Percentiles rank a stretch among this genome's conserved stretches.
These are phyloP conservation scores for Noctilio leporinus DNA, from an alignment of 2,113 vertebrate species.

Conservation along the genomic window DNA sequence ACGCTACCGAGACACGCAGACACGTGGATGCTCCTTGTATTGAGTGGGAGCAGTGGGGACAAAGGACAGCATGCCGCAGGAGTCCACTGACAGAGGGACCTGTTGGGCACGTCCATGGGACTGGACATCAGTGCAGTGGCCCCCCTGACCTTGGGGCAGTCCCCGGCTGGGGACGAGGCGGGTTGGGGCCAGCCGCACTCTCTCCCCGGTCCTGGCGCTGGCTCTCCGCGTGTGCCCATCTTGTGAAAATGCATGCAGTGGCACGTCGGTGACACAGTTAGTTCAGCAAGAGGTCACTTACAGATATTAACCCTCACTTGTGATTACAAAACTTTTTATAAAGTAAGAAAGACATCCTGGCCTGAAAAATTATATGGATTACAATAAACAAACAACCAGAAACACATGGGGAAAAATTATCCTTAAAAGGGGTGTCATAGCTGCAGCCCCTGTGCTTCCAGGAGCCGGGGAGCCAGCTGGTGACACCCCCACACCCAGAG, in stretches of 20 bases:
- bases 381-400: neutral
- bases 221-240: fast-evolving
- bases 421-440: neutral
- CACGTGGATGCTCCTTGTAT: fast-evolving
- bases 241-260: neutral
- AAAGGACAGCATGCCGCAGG: fast-evolving
- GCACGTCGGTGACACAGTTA: neutral
- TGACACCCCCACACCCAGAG: no score
- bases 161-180: fast-evolving
- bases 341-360: neutral
- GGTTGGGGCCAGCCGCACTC: neutral
- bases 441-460: neutral
- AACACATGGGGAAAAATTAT: neutral
- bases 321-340: neutral
- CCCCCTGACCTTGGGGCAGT: fast-evolving
- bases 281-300: neutral
- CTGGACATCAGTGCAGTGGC: fast-evolving
- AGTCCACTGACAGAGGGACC: fast-evolving
- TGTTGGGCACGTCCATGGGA: fast-evolving
- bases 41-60: neutral
- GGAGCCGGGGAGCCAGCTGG: neutral
- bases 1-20: fast-evolving
- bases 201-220: neutral
- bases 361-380: neutral
- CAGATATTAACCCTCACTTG: neutral